Conservation (phyloP, 1,140 invertebrate species). For the Arctopsyche grandis region DNA sequence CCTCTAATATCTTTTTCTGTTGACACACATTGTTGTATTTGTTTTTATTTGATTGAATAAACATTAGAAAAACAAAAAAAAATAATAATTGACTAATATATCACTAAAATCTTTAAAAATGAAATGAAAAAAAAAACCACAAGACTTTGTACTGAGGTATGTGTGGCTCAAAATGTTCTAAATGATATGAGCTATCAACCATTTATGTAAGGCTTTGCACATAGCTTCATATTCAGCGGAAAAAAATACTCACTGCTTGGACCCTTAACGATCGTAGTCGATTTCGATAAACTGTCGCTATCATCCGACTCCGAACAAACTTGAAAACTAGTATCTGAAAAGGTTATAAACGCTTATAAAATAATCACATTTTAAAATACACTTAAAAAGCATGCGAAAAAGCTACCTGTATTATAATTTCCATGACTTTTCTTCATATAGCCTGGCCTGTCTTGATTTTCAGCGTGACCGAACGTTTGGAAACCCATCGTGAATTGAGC, state of each 20-base stretch:
- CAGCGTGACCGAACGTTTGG: constrained; percentile 82
- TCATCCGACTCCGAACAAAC: constrained; percentile 66
- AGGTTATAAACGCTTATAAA: constrained; percentile 26
- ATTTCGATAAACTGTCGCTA: constrained; percentile 63
- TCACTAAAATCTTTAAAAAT: too few relatives aligned
- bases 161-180: too few relatives aligned
- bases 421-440: constrained; percentile 53
- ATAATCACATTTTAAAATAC: constrained; percentile 24
- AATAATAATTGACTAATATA: too few relatives aligned
- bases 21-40: too few relatives aligned
- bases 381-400: not conserved
- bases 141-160: too few relatives aligned
- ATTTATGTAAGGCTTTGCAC: too few relatives aligned
- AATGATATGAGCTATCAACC: too few relatives aligned
- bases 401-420: constrained; percentile 25
- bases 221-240: too few relatives aligned
- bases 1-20: too few relatives aligned
- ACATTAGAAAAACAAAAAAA: too few relatives aligned
- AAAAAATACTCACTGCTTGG: constrained; percentile 63
- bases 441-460: constrained; percentile 65
- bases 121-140: too few relatives aligned
- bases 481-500: constrained; percentile 86
- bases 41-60: too few relatives aligned
- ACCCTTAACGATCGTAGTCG: constrained; percentile 62
- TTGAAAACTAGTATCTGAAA: constrained; percentile 66